phyloP scores from a whole-genome alignment of 2,113 vertebrate genomes.

The Petromus typicus region DNA sequence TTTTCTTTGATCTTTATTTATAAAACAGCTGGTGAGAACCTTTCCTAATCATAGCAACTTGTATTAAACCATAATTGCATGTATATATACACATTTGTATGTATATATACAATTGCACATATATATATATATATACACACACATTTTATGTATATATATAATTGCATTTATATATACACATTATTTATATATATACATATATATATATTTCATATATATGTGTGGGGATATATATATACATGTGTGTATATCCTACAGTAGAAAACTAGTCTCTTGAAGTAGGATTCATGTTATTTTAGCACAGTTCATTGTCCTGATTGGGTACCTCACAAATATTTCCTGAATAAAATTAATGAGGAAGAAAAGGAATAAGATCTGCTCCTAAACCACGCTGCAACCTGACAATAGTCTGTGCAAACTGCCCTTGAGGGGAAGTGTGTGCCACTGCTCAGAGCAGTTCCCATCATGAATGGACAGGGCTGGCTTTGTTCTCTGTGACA shows the following conservation, averaged over 20 bases:
- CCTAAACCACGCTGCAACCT: not conserved
- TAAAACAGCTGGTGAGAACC: accelerated
- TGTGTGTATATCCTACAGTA: not conserved
- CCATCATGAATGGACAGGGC: not conserved
- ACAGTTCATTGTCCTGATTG: not conserved
- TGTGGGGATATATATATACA: not conserved
- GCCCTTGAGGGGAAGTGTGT: not conserved
- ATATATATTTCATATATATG: not conserved
- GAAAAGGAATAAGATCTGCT: not conserved
- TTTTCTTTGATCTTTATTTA: not conserved
- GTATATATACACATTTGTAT: too few species aligned
- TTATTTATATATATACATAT: not conserved
- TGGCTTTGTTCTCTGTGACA: slow-evolving; percentile 42
- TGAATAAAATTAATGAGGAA: not conserved
- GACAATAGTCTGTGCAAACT: not conserved
- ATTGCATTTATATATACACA: not conserved
- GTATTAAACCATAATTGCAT: not conserved
- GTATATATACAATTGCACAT: too few species aligned
- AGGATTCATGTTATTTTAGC: not conserved
- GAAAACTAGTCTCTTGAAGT: not conserved
- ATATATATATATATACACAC: not conserved
- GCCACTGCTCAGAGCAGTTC: slow-evolving; percentile 1
- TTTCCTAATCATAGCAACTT: not conserved
- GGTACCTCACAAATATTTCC: not conserved
- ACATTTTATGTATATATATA: not conserved